Base-by-base conservation (phyloP, 1,140 invertebrate genomes). In the Nilaparvata lugens region DNA sequence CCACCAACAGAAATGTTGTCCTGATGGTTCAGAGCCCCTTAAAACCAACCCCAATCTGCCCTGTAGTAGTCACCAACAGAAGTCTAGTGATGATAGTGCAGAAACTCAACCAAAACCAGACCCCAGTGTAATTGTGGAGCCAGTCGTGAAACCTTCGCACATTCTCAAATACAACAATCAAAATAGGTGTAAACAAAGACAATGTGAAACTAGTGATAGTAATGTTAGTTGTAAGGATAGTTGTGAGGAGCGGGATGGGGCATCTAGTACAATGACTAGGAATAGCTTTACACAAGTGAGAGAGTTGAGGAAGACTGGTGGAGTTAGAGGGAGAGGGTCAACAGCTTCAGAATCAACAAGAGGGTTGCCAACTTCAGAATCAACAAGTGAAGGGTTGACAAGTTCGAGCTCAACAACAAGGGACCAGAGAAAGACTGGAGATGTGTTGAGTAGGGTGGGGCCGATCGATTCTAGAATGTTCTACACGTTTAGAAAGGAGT, bases 121-220 rank as follows among this genome's bases (percentile, higher is more conserved):
- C 14, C 42, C 42, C n/a, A 45, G 42, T 31, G 61, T 67, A 35
- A 38, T 64, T 18, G 60, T 61, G 5, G 67, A 68, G 56, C 65
- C 67, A 0, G 65, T 67, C 31, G 64, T 68, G 2, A 67, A 63
- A 60, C 67, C 67, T 21, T 67, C 65, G 7, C 62, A 54, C 31
- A 52, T 60, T 40, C 24, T 28, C 25, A 57, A 59, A 52, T 52
- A 45, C 19, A n/a, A 45, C 19, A 45, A 45, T 45, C 42, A 45
- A 45, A 45, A 45, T 16, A 19, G 19, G 13, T 45, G 14, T 16
- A 45, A 45, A 45, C 42, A n/a, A 45, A 45, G 42, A 45, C 42
- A 16, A 5, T 45, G 14, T 16, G n/a, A 40, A 9, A n/a, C 38
- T 40, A n/a, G 38, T 40, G 42, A 19, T 45, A 45, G 19, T 45